Evolutionary conservation across 2,888 invertebrate species (phyloP).

Genomic region (Cloeon dipterum): DNA sequence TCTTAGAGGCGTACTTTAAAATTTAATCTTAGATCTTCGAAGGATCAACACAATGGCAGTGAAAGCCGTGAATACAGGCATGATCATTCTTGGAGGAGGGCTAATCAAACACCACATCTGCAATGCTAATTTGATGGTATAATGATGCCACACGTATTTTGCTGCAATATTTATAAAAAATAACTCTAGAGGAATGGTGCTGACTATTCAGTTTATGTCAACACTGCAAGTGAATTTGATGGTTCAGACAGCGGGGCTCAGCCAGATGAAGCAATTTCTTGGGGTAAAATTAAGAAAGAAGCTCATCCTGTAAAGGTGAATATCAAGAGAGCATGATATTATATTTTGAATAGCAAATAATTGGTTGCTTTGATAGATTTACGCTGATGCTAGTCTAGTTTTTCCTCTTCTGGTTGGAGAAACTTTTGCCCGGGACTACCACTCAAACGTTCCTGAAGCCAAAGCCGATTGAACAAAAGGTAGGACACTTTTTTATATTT

Average conservation of each 20-base stretch:
- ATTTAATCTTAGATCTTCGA: conserved; percentile 38
- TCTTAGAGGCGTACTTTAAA: not conserved
- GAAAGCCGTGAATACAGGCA: conserved; percentile 78
- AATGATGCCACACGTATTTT: no score
- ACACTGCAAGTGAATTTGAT: conserved; percentile 90
- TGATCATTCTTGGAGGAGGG: conserved; percentile 91
- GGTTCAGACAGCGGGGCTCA: conserved; percentile 94
- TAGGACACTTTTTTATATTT: no score
- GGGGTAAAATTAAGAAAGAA: conserved; percentile 88
- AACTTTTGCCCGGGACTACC: conserved; percentile 68
- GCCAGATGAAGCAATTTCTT: conserved; percentile 95
- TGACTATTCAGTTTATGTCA: conserved; percentile 84
- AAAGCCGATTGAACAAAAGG: no score
- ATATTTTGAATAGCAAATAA: not conserved
- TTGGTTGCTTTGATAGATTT: conserved; percentile 37
- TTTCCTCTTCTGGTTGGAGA: conserved; percentile 89
- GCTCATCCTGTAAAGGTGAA: conserved; percentile 70
- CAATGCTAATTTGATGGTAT: conserved; percentile 95
- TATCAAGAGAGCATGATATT: not conserved
- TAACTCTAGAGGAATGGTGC: conserved; percentile 72
- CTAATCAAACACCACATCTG: conserved; percentile 98
- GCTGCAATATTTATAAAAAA: no score
- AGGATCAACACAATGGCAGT: conserved; percentile 85
- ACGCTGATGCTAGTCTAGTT: conserved; percentile 81
- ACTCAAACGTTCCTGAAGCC: not conserved